These are phyloP conservation scores for Macropus fuliginosus DNA, from an alignment of 2,797 vertebrate genomes.

Conservation along the genomic window DNA sequence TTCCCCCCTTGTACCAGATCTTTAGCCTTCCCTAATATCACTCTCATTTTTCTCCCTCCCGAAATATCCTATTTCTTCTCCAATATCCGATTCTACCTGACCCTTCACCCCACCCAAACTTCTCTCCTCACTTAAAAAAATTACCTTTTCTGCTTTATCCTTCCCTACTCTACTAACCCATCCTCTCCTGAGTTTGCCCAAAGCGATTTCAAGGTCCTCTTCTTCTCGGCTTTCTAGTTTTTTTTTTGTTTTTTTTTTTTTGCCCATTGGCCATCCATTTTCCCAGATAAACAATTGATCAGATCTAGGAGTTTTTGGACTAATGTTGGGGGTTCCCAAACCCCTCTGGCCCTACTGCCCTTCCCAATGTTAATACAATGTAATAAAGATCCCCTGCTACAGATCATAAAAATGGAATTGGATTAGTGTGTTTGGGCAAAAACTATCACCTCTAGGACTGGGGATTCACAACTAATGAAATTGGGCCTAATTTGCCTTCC, in stretches of 20 bases:
- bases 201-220: neutral
- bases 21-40: neutral
- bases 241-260: neutral
- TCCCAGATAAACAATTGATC: conserved; percentile 15
- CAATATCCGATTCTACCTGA: conserved; percentile 40
- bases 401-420: conserved; percentile 81
- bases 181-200: neutral
- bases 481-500: conserved; percentile 49
- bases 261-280: neutral
- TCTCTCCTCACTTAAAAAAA: conserved; percentile 62
- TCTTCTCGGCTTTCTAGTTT: neutral
- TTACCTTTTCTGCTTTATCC: conserved; percentile 44
- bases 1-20: neutral
- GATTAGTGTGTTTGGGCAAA: conserved; percentile 76
- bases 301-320: conserved; percentile 6
- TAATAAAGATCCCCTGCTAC: conserved; percentile 79
- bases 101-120: conserved; percentile 59
- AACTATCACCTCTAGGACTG: conserved; percentile 58
- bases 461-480: conserved; percentile 67
- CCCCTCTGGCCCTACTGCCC: conserved; percentile 48
- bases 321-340: conserved; percentile 21
- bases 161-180: conserved; percentile 43
- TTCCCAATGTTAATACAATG: conserved; percentile 70
- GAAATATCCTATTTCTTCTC: conserved; percentile 47
- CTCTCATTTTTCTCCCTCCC: neutral